phyloP scores from a whole-genome alignment of 2,113 vertebrate species.

The Sylvietta virens region DNA sequence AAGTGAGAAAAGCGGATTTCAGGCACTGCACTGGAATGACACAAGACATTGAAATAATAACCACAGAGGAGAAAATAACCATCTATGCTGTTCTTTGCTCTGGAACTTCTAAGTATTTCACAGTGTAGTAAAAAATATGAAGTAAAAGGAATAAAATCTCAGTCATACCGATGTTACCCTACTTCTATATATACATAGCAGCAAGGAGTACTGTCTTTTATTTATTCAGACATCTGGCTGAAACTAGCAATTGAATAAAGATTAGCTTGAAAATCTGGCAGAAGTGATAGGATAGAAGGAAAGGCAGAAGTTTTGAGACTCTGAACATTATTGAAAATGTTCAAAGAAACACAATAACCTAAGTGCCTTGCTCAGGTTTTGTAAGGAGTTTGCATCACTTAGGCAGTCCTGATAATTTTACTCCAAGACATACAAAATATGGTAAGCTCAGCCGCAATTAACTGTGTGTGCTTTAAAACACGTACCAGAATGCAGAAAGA shows the following conservation, averaged over 20 bases:
- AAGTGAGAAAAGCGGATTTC: not conserved
- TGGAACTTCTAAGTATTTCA: not conserved
- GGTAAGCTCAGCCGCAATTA: not conserved
- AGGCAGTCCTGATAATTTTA: not conserved
- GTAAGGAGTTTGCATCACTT: rapidly evolving
- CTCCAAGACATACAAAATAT: not conserved
- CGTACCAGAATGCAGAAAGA: not conserved
- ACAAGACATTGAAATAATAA: not conserved
- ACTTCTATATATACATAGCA: not conserved
- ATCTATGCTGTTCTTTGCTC: not conserved
- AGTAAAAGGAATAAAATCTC: not conserved
- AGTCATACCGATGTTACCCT: not conserved
- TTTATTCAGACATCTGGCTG: not conserved
- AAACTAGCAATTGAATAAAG: not conserved
- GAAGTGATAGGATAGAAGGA: not conserved
- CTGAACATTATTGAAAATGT: not conserved
- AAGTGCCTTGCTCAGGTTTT: not conserved
- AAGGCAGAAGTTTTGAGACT: not conserved
- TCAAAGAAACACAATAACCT: not conserved
- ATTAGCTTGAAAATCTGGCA: not conserved
- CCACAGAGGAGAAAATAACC: not conserved
- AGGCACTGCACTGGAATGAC: not conserved
- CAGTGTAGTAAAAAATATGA: not conserved
- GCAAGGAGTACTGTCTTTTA: not conserved
- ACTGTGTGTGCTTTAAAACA: not conserved